phyloP scores from a whole-genome alignment of 2,113 vertebrate genomes.

The Stictonetta naevosa region DNA sequence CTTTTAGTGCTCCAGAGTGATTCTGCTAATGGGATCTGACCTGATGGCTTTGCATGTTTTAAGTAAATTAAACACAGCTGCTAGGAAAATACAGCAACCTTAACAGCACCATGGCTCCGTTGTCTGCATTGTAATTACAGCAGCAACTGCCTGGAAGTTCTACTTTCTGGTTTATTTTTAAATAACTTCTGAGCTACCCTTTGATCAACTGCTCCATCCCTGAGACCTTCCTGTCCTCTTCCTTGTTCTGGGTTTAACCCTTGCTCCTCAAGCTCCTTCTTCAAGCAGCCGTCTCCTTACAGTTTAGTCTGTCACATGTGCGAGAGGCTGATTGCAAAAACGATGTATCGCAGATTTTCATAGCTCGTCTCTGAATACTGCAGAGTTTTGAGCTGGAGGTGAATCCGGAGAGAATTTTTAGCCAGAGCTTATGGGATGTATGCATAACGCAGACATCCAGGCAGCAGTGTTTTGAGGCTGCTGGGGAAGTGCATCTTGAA shows the following conservation, averaged over 20 bases:
- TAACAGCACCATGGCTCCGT: constrained; percentile 46
- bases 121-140: constrained; percentile 65
- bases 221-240: not conserved
- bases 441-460: not conserved
- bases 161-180: constrained; percentile 68
- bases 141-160: not conserved
- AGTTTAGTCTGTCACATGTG: not conserved
- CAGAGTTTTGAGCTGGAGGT: not conserved
- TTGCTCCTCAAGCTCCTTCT: not conserved
- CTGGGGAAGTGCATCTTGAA: not conserved
- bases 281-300: not conserved
- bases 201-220: constrained; percentile 46
- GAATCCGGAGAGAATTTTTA: not conserved
- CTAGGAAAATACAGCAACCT: constrained; percentile 64
- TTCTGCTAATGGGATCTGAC: constrained; percentile 68
- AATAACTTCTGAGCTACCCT: constrained; percentile 54
- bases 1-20: constrained; percentile 7
- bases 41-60: constrained; percentile 61
- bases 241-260: constrained; percentile 33
- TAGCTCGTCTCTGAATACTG: not conserved
- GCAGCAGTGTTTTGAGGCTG: not conserved
- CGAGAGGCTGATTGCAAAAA: not conserved
- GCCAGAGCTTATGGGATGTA: not conserved
- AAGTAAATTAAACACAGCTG: constrained; percentile 72
- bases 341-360: not conserved